These are phyloP conservation scores for Sarcophaga caerulescens DNA, from an alignment of 2,888 invertebrate genomes.

Conservation along the genomic window DNA sequence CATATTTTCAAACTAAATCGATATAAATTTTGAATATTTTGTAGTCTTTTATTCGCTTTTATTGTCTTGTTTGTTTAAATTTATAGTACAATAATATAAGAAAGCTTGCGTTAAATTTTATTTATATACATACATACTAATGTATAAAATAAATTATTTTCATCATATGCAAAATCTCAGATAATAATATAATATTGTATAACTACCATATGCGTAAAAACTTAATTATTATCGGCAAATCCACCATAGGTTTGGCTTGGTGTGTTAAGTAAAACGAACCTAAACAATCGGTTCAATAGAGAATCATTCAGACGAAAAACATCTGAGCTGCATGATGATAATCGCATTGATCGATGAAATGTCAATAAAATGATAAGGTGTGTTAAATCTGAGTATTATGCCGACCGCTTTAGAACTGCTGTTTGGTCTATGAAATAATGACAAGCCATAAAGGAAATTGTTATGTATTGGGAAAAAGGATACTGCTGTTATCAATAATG, in stretches of 20 bases:
- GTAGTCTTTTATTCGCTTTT: not conserved
- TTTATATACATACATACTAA: too few relatives aligned
- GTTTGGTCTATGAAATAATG: not conserved
- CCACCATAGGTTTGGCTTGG: too few relatives aligned
- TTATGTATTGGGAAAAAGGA: too few relatives aligned
- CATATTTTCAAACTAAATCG: conserved; percentile 84
- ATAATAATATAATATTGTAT: too few relatives aligned
- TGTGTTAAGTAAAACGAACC: too few relatives aligned
- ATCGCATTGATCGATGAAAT: not conserved
- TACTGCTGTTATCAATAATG: not conserved
- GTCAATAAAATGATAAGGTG: too few relatives aligned
- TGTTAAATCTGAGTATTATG: not conserved
- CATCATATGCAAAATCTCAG: too few relatives aligned
- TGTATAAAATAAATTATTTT: too few relatives aligned
- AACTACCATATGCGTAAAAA: too few relatives aligned
- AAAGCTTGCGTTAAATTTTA: too few relatives aligned
- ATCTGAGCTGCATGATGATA: not conserved
- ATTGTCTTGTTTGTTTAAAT: not conserved
- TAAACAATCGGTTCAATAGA: too few relatives aligned
- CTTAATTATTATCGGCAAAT: too few relatives aligned
- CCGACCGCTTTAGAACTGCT: not conserved
- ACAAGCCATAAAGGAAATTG: not conserved
- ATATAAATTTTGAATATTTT: conserved; percentile 44
- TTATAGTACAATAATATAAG: not conserved
- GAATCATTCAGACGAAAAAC: not conserved